phyloP scores from a whole-genome alignment of 2,113 vertebrate species.

The Cettia cetti region DNA sequence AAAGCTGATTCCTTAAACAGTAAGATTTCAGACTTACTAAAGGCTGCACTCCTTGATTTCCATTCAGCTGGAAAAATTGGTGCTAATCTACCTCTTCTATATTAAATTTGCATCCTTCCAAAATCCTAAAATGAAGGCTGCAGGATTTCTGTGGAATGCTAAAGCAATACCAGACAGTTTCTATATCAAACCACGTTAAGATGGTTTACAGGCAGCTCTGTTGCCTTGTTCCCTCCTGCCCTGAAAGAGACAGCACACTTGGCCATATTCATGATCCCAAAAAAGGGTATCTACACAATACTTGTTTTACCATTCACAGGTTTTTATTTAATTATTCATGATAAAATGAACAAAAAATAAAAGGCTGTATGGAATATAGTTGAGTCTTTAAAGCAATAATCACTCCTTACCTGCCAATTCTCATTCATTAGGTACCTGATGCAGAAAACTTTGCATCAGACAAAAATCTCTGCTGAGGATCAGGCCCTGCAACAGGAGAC shows the following conservation, averaged over 20 bases:
- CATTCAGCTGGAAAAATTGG: constrained; percentile 2
- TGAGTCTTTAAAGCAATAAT: background rate
- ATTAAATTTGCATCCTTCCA: background rate
- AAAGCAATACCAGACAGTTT: background rate
- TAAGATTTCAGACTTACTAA: constrained; percentile 8
- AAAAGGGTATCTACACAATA: background rate
- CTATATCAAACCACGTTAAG: background rate
- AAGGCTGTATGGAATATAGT: background rate
- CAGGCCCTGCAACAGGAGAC: background rate
- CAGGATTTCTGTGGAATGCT: background rate
- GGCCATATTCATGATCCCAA: too few species aligned
- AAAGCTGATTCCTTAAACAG: constrained; percentile 52
- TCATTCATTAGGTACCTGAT: background rate
- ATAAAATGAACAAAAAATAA: background rate
- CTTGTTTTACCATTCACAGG: background rate
- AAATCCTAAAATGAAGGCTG: background rate
- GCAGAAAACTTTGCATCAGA: background rate
- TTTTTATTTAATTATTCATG: background rate
- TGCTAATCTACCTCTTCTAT: background rate
- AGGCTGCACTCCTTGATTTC: background rate
- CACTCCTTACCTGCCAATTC: background rate
- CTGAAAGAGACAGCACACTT: background rate
- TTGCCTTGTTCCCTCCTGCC: background rate
- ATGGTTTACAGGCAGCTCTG: background rate
- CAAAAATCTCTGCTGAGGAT: background rate